Base-by-base conservation (phyloP, 2,797 vertebrate species). In the Acanthiza pusilla region DNA sequence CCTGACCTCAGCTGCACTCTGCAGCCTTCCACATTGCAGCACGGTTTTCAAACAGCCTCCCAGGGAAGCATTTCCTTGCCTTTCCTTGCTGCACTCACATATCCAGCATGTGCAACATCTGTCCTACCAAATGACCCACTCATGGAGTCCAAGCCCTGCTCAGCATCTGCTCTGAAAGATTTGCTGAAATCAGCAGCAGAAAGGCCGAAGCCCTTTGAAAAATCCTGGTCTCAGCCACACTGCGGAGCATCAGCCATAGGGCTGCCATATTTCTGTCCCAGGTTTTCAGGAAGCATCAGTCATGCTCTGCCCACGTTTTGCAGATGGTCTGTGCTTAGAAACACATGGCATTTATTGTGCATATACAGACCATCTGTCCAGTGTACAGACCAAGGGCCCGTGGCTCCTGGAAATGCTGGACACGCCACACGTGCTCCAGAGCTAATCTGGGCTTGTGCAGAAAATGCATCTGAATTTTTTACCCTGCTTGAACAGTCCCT, bases 261-360 rank as follows among this genome's bases (percentile, higher is more conserved):
- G 55, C 30, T 94, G 77, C 93, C 93, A 27, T 78, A 94, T 81
- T 94, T 93, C 88, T 86, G 60, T 75, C 66, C 79, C 83, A 85
- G 73, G 79, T 79, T 91, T 95, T 78, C 94, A 88, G 76, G 88
- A 93, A 95, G 77, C 58, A 73, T 81, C 76, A 86, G 54, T 75
- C 51, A 86, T 58, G 62, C 23, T 85, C 32, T 73, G 85, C 71
- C 80, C 79, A 53, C 0, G 0, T 88, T 94, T 86, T 88, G 91
- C 91, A 95, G 95, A 89, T 48, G 95, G 83, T 70, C 67, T 91
- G 57, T 73, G 74, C 85, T 76, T 60, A 62, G 83, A 94, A 96
- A 86, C 91, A 94, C 88, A 57, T 88, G 91, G 85, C 74, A 76
- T 93, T 94, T 84, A 94, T 79, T 93, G 90, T 91, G 85, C 91